Evolutionary conservation across 2,888 invertebrate genomes (phyloP).

Genomic region (Drosophila nr. perissopoda): DNA sequence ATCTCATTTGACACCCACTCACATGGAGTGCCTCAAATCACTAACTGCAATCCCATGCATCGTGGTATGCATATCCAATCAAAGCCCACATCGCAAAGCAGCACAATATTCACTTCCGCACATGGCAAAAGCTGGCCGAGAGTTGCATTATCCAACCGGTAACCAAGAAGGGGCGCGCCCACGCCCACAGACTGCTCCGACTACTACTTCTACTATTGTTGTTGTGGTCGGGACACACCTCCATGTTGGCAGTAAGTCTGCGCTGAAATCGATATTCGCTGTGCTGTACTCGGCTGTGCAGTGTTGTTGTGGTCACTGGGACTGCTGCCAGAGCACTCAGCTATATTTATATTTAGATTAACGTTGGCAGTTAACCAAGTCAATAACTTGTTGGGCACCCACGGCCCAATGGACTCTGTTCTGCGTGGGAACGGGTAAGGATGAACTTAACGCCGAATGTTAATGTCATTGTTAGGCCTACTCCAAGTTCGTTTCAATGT

Average conservation of each 20-base stretch:
- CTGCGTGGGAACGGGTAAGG: conserved; percentile 10
- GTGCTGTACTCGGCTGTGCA: neutral
- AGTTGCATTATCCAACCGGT: conserved; percentile 55
- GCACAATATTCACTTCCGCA: conserved; percentile 59
- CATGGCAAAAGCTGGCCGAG: conserved; percentile 56
- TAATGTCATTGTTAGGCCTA: conserved; percentile 24
- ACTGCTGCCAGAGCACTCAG: conserved; percentile 30
- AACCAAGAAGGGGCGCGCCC: conserved; percentile 31
- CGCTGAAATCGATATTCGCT: conserved; percentile 69
- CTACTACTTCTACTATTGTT: conserved; percentile 13
- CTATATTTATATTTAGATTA: conserved; percentile 70
- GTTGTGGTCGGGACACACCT: conserved; percentile 56
- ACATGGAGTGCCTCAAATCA: conserved; percentile 30
- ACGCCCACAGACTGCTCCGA: conserved; percentile 10
- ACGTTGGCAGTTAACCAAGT: conserved; percentile 58
- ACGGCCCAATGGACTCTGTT: conserved; percentile 19
- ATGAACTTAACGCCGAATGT: conserved; percentile 16
- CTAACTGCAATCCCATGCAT: conserved; percentile 15
- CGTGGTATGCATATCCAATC: conserved; percentile 40
- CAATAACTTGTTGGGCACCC: conserved; percentile 55
- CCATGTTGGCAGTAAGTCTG: conserved; percentile 44
- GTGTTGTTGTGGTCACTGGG: conserved; percentile 59
- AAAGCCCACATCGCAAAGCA: conserved; percentile 42
- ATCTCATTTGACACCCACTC: conserved; percentile 37
- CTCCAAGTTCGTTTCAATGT: conserved; percentile 77